A percentile compares a stretch with the other conserved stretches of the same genome.
Evolutionary conservation across 2,888 invertebrate genomes (phyloP).

Genomic region (Leptinotarsa rubiginosa): DNA sequence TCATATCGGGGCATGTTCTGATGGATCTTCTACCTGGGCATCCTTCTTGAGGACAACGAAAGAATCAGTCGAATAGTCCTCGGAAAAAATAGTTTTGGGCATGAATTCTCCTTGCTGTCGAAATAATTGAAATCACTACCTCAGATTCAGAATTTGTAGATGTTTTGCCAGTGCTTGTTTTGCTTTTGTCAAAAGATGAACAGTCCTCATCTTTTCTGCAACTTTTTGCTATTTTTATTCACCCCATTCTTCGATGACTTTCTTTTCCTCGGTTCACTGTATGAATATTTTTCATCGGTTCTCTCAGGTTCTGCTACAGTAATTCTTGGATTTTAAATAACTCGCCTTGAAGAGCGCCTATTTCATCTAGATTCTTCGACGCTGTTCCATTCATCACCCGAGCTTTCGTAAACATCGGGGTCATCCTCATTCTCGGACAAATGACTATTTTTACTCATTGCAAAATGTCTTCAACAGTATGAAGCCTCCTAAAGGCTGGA

Average conservation of each 20-base stretch:
- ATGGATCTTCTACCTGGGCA: conserved; percentile 60
- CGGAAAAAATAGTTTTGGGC: conserved; percentile 53
- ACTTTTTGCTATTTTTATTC: conserved; percentile 35
- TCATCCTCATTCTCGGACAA: conserved; percentile 63
- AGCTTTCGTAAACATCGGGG: conserved; percentile 61
- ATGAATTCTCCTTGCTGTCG: conserved; percentile 42
- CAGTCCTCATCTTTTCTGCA: conserved; percentile 41
- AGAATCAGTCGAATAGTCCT: conserved; percentile 58
- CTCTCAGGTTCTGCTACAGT: conserved; percentile 49
- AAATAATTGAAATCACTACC: conserved; percentile 35
- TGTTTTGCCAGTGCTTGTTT: conserved; percentile 21
- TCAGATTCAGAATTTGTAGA: conserved; percentile 37
- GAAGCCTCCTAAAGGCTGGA: no score
- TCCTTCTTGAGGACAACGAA: conserved; percentile 65
- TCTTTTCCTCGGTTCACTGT: conserved; percentile 46
- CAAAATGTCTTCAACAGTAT: not conserved
- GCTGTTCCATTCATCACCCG: conserved; percentile 61
- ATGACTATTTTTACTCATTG: conserved; percentile 31
- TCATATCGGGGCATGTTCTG: conserved; percentile 64
- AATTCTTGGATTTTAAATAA: conserved; percentile 58
- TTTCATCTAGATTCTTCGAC: conserved; percentile 53
- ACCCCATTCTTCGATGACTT: conserved; percentile 42
- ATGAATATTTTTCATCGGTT: conserved; percentile 29
- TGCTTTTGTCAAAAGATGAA: conserved; percentile 15
- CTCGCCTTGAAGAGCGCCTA: conserved; percentile 56